Conservation (phyloP, 1,140 invertebrate species). For the Chlorops oryzae region DNA sequence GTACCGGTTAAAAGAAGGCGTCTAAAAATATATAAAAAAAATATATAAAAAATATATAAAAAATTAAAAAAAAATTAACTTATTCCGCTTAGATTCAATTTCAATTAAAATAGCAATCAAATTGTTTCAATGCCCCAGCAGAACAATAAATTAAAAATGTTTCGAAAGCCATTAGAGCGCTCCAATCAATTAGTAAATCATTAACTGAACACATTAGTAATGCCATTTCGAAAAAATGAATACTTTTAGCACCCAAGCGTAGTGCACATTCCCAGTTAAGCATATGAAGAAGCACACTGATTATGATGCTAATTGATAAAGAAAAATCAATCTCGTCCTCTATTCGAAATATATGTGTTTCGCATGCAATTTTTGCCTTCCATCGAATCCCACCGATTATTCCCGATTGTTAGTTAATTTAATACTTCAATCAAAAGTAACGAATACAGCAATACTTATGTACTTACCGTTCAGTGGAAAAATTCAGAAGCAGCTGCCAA, state of each 20-base stretch:
- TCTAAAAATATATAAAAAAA: slow-evolving; percentile 52
- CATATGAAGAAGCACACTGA: slow-evolving; percentile 39
- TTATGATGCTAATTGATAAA: slow-evolving; percentile 42
- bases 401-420: too few relatives aligned
- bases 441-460: background rate
- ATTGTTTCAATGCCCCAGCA: background rate
- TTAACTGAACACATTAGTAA: too few relatives aligned
- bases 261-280: slow-evolving; percentile 39
- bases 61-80: background rate
- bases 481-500: slow-evolving; percentile 96
- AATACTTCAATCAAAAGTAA: too few relatives aligned
- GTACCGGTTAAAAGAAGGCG: slow-evolving; percentile 94
- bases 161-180: too few relatives aligned
- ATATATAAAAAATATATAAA: too few relatives aligned
- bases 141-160: background rate
- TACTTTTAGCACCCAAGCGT: slow-evolving; percentile 44
- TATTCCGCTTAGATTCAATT: background rate
- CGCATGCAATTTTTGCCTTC: too few relatives aligned
- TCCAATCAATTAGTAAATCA: too few relatives aligned
- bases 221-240: slow-evolving; percentile 34
- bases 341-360: too few relatives aligned
- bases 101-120: too few relatives aligned
- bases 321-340: too few relatives aligned
- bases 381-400: too few relatives aligned
- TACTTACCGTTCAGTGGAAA: slow-evolving; percentile 82